Evolutionary conservation across 1,140 invertebrate genomes (phyloP).

Genomic region (Pseudomyrmex cubaensis): DNA sequence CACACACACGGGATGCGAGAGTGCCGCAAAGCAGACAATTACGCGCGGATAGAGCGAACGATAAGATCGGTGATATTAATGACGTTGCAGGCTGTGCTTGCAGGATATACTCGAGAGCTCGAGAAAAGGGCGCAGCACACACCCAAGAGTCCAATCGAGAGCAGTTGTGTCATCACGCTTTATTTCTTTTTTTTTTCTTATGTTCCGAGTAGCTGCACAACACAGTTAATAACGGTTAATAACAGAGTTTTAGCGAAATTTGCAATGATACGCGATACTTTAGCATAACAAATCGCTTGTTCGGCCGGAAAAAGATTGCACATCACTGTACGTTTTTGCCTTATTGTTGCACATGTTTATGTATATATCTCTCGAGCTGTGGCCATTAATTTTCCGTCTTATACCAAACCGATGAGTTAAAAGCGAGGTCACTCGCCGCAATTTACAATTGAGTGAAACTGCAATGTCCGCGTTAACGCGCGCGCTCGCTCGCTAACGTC

Average conservation of each 20-base stretch:
- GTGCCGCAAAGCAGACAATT: conserved; percentile 21
- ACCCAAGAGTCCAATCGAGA: background rate
- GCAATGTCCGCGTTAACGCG: background rate
- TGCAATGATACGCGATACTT: background rate
- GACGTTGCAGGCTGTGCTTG: background rate
- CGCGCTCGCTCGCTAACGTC: background rate
- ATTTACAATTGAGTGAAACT: background rate
- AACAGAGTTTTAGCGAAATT: conserved; percentile 5
- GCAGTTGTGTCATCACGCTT: conserved; percentile 15
- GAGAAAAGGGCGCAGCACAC: conserved; percentile 2
- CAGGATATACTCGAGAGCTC: background rate
- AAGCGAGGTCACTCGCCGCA: background rate
- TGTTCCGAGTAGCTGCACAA: too few species aligned
- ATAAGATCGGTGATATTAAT: conserved; percentile 43
- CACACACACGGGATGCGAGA: conserved; percentile 3
- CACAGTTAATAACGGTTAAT: background rate
- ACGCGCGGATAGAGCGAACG: conserved; percentile 1
- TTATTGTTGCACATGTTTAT: too few species aligned
- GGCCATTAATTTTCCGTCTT: background rate
- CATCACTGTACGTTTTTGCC: background rate
- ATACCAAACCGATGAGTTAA: background rate
- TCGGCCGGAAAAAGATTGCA: background rate
- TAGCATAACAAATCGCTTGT: background rate
- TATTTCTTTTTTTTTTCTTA: too few species aligned
- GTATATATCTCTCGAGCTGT: background rate